Evolutionary conservation across 2,113 vertebrate genomes (phyloP).

Genomic region (crab-eating macaque (Macaca fascicularis)): DNA sequence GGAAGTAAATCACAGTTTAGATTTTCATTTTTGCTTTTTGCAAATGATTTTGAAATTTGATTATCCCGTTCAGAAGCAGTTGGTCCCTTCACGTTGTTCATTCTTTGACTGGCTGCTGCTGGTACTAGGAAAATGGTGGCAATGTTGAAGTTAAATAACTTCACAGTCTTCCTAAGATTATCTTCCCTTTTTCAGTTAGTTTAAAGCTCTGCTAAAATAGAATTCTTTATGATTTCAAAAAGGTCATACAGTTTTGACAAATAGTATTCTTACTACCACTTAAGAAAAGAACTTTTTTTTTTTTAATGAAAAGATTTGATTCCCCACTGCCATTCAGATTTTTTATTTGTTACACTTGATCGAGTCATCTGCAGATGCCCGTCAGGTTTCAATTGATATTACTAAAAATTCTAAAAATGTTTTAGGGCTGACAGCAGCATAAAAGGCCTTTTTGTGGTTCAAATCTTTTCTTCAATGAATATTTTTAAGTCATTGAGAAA

Average conservation of each 20-base stretch:
- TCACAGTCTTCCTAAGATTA: background rate
- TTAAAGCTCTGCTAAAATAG: conserved; percentile 52
- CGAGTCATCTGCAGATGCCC: conserved; percentile 30
- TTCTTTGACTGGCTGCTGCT: background rate
- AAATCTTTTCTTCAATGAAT: conserved; percentile 40
- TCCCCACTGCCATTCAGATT: background rate
- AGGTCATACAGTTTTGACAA: conserved; percentile 60
- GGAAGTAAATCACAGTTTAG: background rate
- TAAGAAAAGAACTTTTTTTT: conserved; percentile 38
- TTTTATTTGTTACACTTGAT: background rate
- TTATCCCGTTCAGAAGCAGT: background rate
- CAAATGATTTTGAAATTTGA: background rate
- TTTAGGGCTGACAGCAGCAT: background rate
- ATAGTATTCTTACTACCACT: conserved; percentile 44
- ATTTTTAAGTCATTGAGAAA: conserved; percentile 65
- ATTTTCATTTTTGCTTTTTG: background rate
- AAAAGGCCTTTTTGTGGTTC: conserved; percentile 54
- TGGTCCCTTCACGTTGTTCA: background rate
- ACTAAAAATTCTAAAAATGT: conserved; percentile 59
- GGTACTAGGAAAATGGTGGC: background rate
- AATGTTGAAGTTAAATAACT: conserved; percentile 11
- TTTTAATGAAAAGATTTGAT: conserved; percentile 61
- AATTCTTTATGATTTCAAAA: conserved; percentile 46
- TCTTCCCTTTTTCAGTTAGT: conserved; percentile 1
- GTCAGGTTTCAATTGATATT: background rate